Base-by-base conservation (phyloP, 2,888 invertebrate genomes). In the Cephus nigrinus region DNA sequence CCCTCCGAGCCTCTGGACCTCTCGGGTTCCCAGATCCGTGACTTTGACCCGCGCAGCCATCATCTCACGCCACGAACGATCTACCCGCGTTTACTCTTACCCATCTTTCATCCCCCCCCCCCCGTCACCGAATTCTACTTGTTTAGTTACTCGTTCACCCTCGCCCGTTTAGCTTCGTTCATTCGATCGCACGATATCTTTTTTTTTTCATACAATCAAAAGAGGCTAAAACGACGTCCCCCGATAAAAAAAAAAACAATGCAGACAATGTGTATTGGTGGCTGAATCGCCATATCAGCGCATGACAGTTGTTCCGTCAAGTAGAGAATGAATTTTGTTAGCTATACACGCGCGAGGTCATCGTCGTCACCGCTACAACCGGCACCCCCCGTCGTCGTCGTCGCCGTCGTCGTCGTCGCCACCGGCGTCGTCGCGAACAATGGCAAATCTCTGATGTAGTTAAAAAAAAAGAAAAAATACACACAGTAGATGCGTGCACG, bases 191-290 rank as follows among this genome's bases (percentile, higher is more conserved):
- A 23, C 55, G 55, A 15, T 9, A 11, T 34, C 9, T 34, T 0
- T 12, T 35, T 35, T 40, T 9, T 23, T 36, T 40, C 40, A 40
- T 36, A 55, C 9, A 55, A 55, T 55, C 55, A 23, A 4, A 32
- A 55, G 9, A 23, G 55, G 55, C 55, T 35, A 35, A 55, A 55
- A 55, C 55, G 23, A 55, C 55, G 55, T 23, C 55, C 83, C 55
- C 83, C 84, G 84, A 86, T 82, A 86, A 80, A 91, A 86, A 80
- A 86, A 86, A 80, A 91, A 86, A 80, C 91, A 91, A 93, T 93
- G 93, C 93, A 94, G 93, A 93, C 94, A 94, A 94, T 94, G 93
- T 94, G 94, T 93, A 93, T 92, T 93, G 93, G 93, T 93, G 93
- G 93, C 93, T 93, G 88, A 90, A 90, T 89, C 87, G 55, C 84